These are phyloP conservation scores for Plagodis dolabraria DNA, from an alignment of 2,888 invertebrate genomes.

Conservation along the genomic window DNA sequence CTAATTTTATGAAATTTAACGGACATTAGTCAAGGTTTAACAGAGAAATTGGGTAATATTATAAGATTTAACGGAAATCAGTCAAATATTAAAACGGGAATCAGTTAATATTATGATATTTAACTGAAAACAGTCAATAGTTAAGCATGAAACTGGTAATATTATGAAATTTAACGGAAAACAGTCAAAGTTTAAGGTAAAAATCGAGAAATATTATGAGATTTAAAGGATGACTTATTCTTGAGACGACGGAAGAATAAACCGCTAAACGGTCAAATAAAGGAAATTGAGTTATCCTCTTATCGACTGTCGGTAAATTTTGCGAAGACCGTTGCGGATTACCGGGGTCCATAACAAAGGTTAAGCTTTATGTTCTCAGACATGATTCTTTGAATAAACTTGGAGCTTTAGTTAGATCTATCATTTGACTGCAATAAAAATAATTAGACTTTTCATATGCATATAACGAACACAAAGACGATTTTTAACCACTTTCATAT, in stretches of 20 bases:
- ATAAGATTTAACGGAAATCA: constrained; percentile 12
- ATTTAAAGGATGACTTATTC: constrained; percentile 26
- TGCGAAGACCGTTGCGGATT: constrained; percentile 6
- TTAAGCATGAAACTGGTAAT: too few species aligned
- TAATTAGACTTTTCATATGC: too few species aligned
- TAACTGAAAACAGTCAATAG: too few species aligned
- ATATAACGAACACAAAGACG: too few species aligned
- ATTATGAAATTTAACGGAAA: constrained; percentile 37
- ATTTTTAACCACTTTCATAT: too few species aligned
- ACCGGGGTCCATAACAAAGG: constrained; percentile 1
- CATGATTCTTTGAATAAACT: too few species aligned
- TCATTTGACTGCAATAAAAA: too few species aligned
- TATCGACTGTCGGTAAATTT: constrained; percentile 1
- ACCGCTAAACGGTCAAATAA: constrained; percentile 31
- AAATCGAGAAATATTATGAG: too few species aligned
- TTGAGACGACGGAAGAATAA: constrained; percentile 34
- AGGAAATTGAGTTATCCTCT: constrained; percentile 39
- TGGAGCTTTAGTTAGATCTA: too few species aligned
- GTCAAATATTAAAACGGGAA: constrained; percentile 19
- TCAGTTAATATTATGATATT: constrained; percentile 45
- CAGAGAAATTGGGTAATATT: neutral
- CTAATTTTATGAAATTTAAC: too few species aligned
- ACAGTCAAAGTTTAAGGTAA: too few species aligned
- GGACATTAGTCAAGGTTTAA: too few species aligned
- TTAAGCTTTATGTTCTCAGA: neutral